Evolutionary conservation across 2,113 vertebrate genomes (phyloP), one percentile per base, ranked within the genome.

Genomic region (Mobula birostris): DNA sequence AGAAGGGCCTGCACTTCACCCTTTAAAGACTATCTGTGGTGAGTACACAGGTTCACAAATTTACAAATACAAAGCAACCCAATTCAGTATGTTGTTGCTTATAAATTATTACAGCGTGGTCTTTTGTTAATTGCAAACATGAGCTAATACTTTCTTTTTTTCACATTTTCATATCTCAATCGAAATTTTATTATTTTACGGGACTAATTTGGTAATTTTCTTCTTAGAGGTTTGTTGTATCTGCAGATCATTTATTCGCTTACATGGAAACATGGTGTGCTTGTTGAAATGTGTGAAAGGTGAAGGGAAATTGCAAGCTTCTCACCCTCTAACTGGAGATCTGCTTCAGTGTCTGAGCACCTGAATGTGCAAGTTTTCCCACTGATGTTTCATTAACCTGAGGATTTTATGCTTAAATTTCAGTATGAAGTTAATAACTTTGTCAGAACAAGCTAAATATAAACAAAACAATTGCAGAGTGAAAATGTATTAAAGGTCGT

Each of bases 241-340:
- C 85, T 90, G 61, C 61, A 7, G 61, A 19, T 66, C 29, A 90
- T 19, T 90, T 66, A 66, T 21, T 90, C 2, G 6, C 68, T 90
- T 66, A 90, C 48, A 85, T 85, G 48, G 82, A 14, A 83, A 85
- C 61, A 66, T 68, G 36, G 12, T 56, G 40, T 93, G 68, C 29
- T 40, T 93, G 32, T 74, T 93, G 70, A 93, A 74, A 93, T 93
- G 36, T 48, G 68, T 74, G 36, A 48, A 74, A 93, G 61, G 24
- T 93, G 91, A 76, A 74, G 7, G 19, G 36, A 76, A 93, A 76
- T 72, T 93, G 68, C 11, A 14, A 74, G 40, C 21, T 93, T 74
- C 48, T 93, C 61, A 90, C 17, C 7, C 40, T 48, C 68, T 7
- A 56, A 76, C 19, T n/a, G 70, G 61, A 74, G 68, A 24, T 40